These are phyloP conservation scores for Synaphobranchus kaupii DNA, from an alignment of 2,797 vertebrate genomes.

Conservation along the genomic window DNA sequence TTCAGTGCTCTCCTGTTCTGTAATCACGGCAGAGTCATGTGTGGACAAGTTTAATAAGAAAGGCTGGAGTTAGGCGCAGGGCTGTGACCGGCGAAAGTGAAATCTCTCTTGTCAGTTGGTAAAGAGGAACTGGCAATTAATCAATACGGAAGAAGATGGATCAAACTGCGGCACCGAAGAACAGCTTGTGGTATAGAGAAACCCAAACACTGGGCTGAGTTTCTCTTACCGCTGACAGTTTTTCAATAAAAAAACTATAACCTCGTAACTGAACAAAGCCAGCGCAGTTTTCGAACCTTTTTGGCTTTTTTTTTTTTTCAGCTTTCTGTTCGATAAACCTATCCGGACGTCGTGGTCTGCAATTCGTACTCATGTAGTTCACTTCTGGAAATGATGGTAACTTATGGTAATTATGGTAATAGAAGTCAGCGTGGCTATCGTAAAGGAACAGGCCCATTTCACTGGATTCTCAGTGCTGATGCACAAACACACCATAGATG, in stretches of 20 bases:
- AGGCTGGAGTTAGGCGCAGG: neutral
- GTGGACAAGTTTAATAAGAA: neutral
- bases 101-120: neutral
- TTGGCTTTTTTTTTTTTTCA: neutral
- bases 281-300: neutral
- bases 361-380: neutral
- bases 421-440: neutral
- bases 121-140: slow-evolving; percentile 4
- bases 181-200: neutral
- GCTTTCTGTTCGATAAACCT: neutral
- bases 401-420: neutral
- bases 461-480: neutral
- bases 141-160: neutral
- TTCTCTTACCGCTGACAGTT: neutral
- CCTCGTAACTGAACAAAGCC: neutral
- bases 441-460: neutral
- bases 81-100: neutral
- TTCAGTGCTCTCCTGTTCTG: neutral
- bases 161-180: neutral
- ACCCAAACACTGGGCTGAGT: neutral
- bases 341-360: neutral
- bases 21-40: neutral
- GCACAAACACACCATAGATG: neutral
- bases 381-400: neutral
- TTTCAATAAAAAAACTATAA: neutral